Evolutionary conservation across 2,797 vertebrate species (phyloP).

Genomic region (Acridotheres tristis): DNA sequence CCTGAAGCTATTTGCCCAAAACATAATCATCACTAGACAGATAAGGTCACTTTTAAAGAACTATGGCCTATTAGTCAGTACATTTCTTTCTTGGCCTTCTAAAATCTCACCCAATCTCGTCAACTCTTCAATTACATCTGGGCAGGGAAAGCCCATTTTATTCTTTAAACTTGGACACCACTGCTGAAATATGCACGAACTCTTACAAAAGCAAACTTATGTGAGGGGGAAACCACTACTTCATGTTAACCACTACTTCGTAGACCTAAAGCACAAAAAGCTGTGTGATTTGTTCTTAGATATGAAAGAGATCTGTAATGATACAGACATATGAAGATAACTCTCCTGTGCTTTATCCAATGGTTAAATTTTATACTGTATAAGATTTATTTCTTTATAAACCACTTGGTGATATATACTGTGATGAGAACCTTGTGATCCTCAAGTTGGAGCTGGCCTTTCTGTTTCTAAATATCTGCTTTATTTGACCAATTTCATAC

Average conservation of each 20-base stretch:
- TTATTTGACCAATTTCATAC: not conserved
- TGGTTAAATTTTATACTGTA: not conserved
- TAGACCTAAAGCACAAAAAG: not conserved
- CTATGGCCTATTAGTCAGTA: not conserved
- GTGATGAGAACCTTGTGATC: not conserved
- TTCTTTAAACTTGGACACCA: not conserved
- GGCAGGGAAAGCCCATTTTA: not conserved
- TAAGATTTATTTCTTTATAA: not conserved
- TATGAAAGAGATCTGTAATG: not conserved
- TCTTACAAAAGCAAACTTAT: not conserved
- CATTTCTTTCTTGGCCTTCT: not conserved
- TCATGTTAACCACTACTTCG: not conserved
- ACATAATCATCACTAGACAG: not conserved
- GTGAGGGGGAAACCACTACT: not conserved
- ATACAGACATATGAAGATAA: not conserved
- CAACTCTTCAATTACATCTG: not conserved
- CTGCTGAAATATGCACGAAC: not conserved
- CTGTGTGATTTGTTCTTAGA: not conserved
- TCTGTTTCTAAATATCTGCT: not conserved
- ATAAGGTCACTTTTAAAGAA: not conserved
- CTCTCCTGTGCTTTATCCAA: not conserved
- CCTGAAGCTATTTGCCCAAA: conserved; percentile 5
- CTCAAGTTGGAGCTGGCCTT: not conserved
- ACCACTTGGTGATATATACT: not conserved
- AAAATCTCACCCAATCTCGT: not conserved